Percentiles rank a stretch among this genome's conserved stretches.
These are phyloP conservation scores for Tokudaia muenninki DNA, from an alignment of 2,797 vertebrate genomes.

Conservation along the genomic window DNA sequence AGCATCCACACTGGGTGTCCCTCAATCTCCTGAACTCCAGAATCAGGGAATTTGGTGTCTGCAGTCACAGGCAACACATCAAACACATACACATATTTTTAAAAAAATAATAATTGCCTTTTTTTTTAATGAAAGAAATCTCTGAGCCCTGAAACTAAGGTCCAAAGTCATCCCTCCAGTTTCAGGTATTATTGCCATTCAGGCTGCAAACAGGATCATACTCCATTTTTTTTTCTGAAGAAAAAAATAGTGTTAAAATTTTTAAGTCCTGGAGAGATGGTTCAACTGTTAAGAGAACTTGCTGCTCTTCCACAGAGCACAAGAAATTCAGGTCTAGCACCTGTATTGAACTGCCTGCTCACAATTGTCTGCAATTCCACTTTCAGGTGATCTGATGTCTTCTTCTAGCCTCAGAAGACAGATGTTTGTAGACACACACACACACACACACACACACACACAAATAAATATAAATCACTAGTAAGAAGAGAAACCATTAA, in stretches of 20 bases:
- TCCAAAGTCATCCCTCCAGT: not conserved
- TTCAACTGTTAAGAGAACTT: not conserved
- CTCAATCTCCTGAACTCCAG: not conserved
- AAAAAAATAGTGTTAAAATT: not conserved
- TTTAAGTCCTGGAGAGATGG: not conserved
- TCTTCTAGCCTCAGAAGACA: not conserved
- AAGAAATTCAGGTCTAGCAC: not conserved
- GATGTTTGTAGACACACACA: not conserved
- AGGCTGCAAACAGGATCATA: not conserved
- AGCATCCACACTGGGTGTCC: too few species aligned
- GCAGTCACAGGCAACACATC: not conserved
- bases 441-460: not conserved
- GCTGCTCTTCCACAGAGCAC: not conserved
- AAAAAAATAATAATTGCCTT: too few species aligned
- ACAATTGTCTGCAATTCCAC: not conserved
- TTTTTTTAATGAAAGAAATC: not conserved
- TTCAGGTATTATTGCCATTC: not conserved
- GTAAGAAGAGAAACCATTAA: not conserved
- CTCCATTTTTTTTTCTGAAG: not conserved
- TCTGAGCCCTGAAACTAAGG: not conserved
- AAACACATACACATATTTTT: not conserved
- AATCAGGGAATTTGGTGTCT: not conserved
- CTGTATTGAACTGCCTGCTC: not conserved
- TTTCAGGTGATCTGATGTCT: not conserved
- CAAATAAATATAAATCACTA: not conserved